Percentiles rank a stretch among this genome's conserved stretches.
Conservation (phyloP, 2,797 vertebrate species). For the Lacerta viridis region DNA sequence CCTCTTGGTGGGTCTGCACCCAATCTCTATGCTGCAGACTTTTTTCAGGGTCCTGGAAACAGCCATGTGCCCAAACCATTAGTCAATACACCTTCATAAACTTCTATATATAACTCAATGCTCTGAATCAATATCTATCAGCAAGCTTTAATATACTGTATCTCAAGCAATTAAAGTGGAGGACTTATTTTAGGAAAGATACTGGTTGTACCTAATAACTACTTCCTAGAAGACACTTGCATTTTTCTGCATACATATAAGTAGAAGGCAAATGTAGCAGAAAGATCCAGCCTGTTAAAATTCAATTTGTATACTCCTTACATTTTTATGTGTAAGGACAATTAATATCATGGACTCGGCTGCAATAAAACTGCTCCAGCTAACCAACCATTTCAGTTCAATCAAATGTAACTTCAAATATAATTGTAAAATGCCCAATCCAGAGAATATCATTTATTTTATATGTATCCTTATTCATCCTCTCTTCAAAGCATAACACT, state of each 20-base stretch:
- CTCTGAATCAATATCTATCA: neutral
- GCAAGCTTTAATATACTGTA: neutral
- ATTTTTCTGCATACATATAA: constrained; percentile 58
- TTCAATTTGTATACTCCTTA: constrained; percentile 71
- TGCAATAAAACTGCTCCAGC: constrained; percentile 80
- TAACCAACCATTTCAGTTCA: constrained; percentile 82
- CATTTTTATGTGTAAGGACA: constrained; percentile 80
- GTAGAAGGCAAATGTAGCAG: constrained; percentile 66
- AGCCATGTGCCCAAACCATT: no score
- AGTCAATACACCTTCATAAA: no score
- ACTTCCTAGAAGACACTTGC: constrained; percentile 62
- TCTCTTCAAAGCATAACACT: neutral
- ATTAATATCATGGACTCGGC: constrained; percentile 74
- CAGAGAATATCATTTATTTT: constrained; percentile 78
- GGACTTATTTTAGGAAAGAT: neutral
- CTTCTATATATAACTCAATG: neutral
- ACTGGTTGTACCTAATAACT: constrained; percentile 22
- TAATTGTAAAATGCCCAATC: constrained; percentile 75
- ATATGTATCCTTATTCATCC: constrained; percentile 23
- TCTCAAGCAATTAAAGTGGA: neutral
- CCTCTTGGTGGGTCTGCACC: no score
- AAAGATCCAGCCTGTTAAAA: constrained; percentile 72
- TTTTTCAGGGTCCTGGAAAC: no score
- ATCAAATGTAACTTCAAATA: constrained; percentile 77
- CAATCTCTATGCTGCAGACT: no score